A percentile compares a stretch with the other conserved stretches of the same genome.
Conservation (phyloP, 1,140 invertebrate genomes). For the fruit fly (Drosophila melanogaster) region Release_6_plus_ISO1_MT NC_004354.4:15304501-15305000, state of each 20-base stretch:
- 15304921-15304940: not conserved
- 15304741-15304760: conserved; percentile 18
- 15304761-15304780: conserved; percentile 51
- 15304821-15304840: conserved; percentile 38
- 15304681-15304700: not conserved
- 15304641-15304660: conserved; percentile 46
- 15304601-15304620: conserved; percentile 3
- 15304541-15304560: conserved; percentile 2
- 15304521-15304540: too few relatives aligned
- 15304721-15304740: conserved; percentile 33
- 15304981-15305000: too few relatives aligned
- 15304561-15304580: conserved; percentile 11
- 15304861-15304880: not conserved
- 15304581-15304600: conserved; percentile 22
- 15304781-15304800: conserved; percentile 59
- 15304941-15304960: not conserved
- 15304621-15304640: conserved; percentile 34
- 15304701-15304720: conserved; percentile 8
- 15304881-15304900: conserved; percentile 1
- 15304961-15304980: not conserved
- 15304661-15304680: conserved; percentile 2
- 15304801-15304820: conserved; percentile 52
- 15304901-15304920: conserved; percentile 4
- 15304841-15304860: conserved; percentile 17
- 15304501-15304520: conserved; percentile 6